These are phyloP conservation scores for Apamea sordens DNA, from an alignment of 2,888 invertebrate genomes.

Conservation along the genomic window DNA sequence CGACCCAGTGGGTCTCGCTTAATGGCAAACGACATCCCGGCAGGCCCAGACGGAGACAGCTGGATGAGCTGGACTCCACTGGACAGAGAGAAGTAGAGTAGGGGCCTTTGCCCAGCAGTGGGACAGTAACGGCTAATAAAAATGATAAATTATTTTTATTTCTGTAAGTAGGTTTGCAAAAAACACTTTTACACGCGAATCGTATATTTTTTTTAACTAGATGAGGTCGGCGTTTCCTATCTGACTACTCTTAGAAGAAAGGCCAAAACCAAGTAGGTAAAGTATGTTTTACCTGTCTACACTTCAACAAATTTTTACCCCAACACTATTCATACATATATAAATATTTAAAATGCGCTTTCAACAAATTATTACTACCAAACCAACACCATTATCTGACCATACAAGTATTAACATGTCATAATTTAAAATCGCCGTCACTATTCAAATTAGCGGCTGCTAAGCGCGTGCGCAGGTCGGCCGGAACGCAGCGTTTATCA, in stretches of 20 bases:
- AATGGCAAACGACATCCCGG: too few relatives aligned
- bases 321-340: neutral
- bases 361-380: constrained; percentile 22
- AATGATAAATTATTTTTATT: too few relatives aligned
- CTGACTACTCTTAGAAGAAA: too few relatives aligned
- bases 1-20: too few relatives aligned
- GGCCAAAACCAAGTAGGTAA: neutral
- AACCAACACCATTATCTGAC: constrained; percentile 33
- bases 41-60: too few relatives aligned
- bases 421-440: constrained; percentile 59
- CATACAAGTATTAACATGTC: constrained; percentile 53
- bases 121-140: too few relatives aligned
- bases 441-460: constrained; percentile 70
- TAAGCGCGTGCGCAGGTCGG: constrained; percentile 77
- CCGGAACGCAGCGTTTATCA: constrained; percentile 80
- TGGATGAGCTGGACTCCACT: too few relatives aligned
- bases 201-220: neutral
- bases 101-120: too few relatives aligned
- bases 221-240: neutral
- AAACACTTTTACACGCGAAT: neutral
- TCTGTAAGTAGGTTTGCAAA: too few relatives aligned
- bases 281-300: neutral
- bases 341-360: neutral
- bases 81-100: too few relatives aligned
- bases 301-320: neutral